Evolutionary conservation across 2,113 vertebrate genomes (phyloP).

Genomic region (Percopsis transmontana): DNA sequence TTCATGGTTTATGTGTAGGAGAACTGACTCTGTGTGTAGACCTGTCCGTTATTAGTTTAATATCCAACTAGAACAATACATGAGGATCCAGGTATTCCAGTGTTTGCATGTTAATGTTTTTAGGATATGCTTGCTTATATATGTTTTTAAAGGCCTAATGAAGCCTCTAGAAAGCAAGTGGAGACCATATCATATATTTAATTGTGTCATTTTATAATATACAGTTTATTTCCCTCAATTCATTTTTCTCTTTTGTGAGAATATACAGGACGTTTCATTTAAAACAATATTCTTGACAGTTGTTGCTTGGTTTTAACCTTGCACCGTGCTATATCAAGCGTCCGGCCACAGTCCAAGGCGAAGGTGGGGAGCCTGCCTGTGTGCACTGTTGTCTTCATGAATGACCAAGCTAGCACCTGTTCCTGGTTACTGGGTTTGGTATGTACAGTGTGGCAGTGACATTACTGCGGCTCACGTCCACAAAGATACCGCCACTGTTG

Average conservation of each 20-base stretch:
- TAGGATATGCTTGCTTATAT: too few relatives aligned
- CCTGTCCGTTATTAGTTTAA: too few relatives aligned
- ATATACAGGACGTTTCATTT: background rate
- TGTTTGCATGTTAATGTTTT: too few relatives aligned
- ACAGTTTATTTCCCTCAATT: too few relatives aligned
- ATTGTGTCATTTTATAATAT: too few relatives aligned
- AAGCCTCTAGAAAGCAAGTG: too few relatives aligned
- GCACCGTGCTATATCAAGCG: slow-evolving; percentile 16
- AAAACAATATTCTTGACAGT: background rate
- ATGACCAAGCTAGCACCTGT: slow-evolving; percentile 43
- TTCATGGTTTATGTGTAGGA: too few relatives aligned
- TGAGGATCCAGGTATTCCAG: too few relatives aligned
- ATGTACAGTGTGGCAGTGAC: slow-evolving; percentile 19
- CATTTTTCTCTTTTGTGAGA: background rate
- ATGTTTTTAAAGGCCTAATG: too few relatives aligned
- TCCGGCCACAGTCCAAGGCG: slow-evolving; percentile 7
- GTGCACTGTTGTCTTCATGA: slow-evolving; percentile 5
- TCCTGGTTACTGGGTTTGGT: slow-evolving; percentile 41
- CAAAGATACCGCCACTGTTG: slow-evolving; percentile 20
- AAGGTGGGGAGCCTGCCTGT: background rate
- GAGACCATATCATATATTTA: too few relatives aligned
- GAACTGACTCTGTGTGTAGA: too few relatives aligned
- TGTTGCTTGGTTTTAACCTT: slow-evolving; percentile 20
- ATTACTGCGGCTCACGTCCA: slow-evolving; percentile 31
- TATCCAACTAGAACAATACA: too few relatives aligned